phyloP scores from a whole-genome alignment of 2,113 vertebrate species.

The Cacatua alba region DNA sequence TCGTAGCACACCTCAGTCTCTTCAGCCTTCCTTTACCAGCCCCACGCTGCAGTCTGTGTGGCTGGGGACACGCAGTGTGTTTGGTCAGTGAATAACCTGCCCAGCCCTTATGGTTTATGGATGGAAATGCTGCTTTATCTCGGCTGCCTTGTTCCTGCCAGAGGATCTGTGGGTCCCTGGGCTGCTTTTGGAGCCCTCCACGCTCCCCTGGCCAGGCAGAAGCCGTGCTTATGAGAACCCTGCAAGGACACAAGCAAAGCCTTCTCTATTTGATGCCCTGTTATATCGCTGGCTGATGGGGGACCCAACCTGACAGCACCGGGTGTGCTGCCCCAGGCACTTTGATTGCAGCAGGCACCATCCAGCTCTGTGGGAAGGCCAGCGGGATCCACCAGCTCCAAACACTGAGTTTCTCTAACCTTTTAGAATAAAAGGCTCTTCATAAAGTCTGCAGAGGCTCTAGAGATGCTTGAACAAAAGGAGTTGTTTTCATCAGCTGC shows the following conservation, averaged over 20 bases:
- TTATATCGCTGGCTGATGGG: neutral
- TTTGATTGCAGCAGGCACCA: neutral
- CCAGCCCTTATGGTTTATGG: neutral
- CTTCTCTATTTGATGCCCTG: neutral
- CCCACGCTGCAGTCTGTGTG: neutral
- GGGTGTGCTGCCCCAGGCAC: accelerated
- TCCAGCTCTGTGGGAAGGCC: neutral
- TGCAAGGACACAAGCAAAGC: neutral
- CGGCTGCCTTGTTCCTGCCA: accelerated
- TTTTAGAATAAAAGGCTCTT: neutral
- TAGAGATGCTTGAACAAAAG: conserved; percentile 32
- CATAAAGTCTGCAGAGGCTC: neutral
- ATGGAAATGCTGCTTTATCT: accelerated
- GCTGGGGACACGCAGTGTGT: accelerated
- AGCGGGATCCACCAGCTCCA: neutral
- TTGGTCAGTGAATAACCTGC: no score
- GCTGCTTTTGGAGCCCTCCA: neutral
- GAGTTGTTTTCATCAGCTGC: conserved; percentile 8
- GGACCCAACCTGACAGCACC: neutral
- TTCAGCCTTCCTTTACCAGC: neutral
- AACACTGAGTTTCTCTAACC: neutral
- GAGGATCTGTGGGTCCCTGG: accelerated
- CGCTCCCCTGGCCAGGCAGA: neutral
- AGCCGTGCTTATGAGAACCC: accelerated
- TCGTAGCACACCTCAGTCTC: accelerated